phyloP scores from a whole-genome alignment of 1,140 invertebrate genomes.

The Caenorhabditis remanei region DNA sequence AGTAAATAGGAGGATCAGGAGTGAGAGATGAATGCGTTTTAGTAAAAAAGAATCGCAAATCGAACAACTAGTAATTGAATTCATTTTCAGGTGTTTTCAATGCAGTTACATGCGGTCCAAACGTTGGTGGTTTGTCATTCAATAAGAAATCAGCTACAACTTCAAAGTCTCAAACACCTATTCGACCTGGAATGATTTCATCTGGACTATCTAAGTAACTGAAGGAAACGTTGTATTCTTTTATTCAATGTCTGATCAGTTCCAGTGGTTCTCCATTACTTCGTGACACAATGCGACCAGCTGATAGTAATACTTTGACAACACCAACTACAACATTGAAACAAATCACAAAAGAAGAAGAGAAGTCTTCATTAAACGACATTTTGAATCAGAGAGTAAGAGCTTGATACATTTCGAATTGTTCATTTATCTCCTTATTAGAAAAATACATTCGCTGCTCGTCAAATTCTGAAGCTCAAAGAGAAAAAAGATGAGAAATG shows the following conservation, averaged over 20 bases:
- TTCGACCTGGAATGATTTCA: neutral
- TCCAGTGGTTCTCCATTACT: conserved; percentile 35
- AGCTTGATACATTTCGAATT: neutral
- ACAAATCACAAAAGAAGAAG: conserved; percentile 31
- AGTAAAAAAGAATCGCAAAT: too few relatives aligned
- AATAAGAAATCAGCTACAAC: neutral
- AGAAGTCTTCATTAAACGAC: conserved; percentile 6
- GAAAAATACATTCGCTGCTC: conserved; percentile 34
- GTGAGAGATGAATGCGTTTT: neutral
- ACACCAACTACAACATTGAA: neutral
- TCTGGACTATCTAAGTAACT: conserved; percentile 11
- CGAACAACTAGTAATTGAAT: too few relatives aligned
- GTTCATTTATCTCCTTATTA: neutral
- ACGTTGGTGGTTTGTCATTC: neutral
- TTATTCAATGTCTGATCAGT: neutral
- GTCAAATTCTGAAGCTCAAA: conserved; percentile 20
- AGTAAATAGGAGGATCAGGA: neutral
- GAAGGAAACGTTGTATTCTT: neutral
- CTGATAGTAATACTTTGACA: conserved; percentile 20
- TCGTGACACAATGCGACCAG: conserved; percentile 37
- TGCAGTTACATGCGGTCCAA: conserved; percentile 26
- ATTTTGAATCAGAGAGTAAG: conserved; percentile 5
- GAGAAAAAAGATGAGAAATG: conserved; percentile 10
- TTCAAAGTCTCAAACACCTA: neutral
- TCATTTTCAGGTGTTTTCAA: conserved; percentile 35